Evolutionary conservation across 2,797 vertebrate species (phyloP).

Genomic region (Myotis findleyi): DNA sequence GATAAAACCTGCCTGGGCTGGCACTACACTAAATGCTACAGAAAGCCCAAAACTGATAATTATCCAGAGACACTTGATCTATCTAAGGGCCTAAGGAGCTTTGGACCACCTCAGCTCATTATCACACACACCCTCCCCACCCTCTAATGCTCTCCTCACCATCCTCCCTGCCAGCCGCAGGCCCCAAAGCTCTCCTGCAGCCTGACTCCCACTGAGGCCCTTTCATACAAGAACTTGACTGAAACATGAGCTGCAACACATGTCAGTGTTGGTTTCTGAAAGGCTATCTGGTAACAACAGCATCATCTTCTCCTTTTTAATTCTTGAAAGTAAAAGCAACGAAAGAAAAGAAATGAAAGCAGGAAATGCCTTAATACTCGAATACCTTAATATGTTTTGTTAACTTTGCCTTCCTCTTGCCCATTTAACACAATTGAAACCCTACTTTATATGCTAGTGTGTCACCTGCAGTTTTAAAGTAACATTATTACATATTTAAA

Average conservation of each 20-base stretch:
- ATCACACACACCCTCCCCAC: neutral
- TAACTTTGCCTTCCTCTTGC: neutral
- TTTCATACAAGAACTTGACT: neutral
- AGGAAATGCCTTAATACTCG: neutral
- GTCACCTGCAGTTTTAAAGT: constrained; percentile 25
- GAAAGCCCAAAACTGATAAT: neutral
- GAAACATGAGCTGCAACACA: neutral
- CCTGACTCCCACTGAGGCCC: neutral
- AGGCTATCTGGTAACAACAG: neutral
- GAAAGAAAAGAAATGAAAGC: constrained; percentile 39
- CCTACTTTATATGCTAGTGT: neutral
- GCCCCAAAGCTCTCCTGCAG: neutral
- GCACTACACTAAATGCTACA: neutral
- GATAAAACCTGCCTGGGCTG: constrained; percentile 28
- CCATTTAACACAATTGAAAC: neutral
- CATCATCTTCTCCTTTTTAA: neutral
- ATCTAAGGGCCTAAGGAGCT: neutral
- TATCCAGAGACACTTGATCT: constrained; percentile 16
- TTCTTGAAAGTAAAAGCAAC: constrained; percentile 27
- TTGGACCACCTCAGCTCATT: neutral
- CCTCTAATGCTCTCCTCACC: neutral
- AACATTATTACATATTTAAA: neutral
- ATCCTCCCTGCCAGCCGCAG: no score
- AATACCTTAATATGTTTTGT: neutral
- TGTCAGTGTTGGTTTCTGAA: neutral